A percentile compares a stretch with the other conserved stretches of the same genome.
phyloP scores from a whole-genome alignment of 2,113 vertebrate species.

The Heptranchias perlo region DNA sequence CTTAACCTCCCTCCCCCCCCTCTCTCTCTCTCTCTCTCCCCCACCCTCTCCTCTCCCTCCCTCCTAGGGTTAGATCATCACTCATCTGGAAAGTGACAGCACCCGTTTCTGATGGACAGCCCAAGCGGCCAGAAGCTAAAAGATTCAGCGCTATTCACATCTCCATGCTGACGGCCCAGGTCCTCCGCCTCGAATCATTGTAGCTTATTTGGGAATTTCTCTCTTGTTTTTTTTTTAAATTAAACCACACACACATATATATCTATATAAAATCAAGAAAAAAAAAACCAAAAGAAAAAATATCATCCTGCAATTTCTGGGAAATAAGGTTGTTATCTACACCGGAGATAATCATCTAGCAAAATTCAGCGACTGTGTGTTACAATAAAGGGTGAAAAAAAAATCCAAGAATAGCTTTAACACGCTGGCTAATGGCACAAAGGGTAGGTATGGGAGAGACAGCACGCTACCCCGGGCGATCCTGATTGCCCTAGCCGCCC shows the following conservation, averaged over 20 bases:
- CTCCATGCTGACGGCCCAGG: background rate
- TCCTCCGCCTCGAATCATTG: background rate
- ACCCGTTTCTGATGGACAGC: slow-evolving; percentile 43
- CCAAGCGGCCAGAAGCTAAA: background rate
- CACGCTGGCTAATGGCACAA: slow-evolving; percentile 44
- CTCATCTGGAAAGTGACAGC: slow-evolving; percentile 41
- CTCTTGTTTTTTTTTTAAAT: background rate
- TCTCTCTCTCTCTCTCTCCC: background rate
- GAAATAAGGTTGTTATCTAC: background rate
- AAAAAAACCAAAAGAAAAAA: background rate
- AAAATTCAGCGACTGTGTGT: background rate
- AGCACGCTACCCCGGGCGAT: background rate
- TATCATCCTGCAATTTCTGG: background rate
- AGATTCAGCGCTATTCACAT: background rate
- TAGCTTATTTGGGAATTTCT: background rate
- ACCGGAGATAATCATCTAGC: background rate
- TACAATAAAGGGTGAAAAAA: background rate
- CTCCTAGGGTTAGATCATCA: slow-evolving; percentile 37
- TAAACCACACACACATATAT: background rate
- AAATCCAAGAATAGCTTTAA: background rate
- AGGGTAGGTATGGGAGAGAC: slow-evolving; percentile 43
- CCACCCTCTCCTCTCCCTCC: background rate
- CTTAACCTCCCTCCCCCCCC: background rate
- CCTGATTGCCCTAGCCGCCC: background rate
- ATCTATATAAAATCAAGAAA: background rate